Evolutionary conservation across 1,140 invertebrate species (phyloP), one percentile per base, ranked within the genome.

Genomic region (Periplaneta americana): DNA sequence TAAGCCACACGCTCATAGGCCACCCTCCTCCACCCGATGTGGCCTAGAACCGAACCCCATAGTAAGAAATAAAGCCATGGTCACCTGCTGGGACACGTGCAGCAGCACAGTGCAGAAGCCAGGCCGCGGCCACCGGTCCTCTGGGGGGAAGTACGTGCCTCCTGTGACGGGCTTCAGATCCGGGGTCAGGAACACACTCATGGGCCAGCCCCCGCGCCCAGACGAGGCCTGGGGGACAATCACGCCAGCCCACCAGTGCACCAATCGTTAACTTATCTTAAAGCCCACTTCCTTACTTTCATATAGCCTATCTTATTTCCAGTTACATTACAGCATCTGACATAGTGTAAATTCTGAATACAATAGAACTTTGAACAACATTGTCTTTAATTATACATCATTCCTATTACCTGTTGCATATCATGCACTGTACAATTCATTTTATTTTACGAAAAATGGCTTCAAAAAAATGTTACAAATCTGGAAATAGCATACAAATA

Each of bases 1-100:
- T 97, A 17, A 99, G 88, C 90, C 98, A 98, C 5, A 99, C 95
- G 86, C 94, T 97, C 96, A 99, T 96, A 2, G 97, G 97, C 97
- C 97, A 93, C 83, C 97, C 93, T 18, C 97, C 96, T 85, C 93
- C 90, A 22, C 96, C 96, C 80, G 93, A 93, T 34, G 93, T 94
- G 34, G 94, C 93, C 91, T 93, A 66, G 15, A 66, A 66, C 3
- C 28, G 22, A 66, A 66, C 22, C 13, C 39, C 1, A 28, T 1
- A 11, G 48, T 8, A 66, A 28, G 1, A 66, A 28, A 28, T 5
- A 66, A 66, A 66, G 28, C 22, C n/a, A n/a, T n/a, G n/a, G 4
- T n/a, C 48, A 66, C 22, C 48, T 66, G 22, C 1, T 93, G 92
- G 76, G 95, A 89, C 81, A 91, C 92, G 22, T 91, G 87, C 13